These are phyloP conservation scores for Melieria picta DNA, from an alignment of 2,888 invertebrate species.

Conservation along the genomic window DNA sequence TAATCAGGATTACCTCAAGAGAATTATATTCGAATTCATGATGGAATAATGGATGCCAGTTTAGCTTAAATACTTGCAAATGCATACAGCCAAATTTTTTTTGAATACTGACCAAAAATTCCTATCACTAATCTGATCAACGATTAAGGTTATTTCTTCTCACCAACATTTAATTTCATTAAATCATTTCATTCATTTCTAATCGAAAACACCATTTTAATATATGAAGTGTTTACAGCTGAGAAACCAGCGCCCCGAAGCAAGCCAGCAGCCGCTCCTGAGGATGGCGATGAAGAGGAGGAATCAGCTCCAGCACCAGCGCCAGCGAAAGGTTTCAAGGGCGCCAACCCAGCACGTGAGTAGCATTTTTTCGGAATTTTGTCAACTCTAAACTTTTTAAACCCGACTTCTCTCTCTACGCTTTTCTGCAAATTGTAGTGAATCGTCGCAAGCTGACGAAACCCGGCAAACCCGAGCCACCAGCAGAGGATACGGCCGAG, in stretches of 20 bases:
- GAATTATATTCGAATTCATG: no score
- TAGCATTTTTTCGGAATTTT: slow-evolving; percentile 23
- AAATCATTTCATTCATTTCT: slow-evolving; percentile 12
- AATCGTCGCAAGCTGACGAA: slow-evolving; percentile 59
- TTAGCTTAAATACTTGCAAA: no score
- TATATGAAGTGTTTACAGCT: slow-evolving; percentile 35
- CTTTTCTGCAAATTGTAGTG: slow-evolving; percentile 46
- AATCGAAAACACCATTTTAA: background rate
- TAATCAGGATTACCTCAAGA: no score
- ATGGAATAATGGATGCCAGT: no score
- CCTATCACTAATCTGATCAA: no score
- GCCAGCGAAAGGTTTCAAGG: slow-evolving; percentile 57
- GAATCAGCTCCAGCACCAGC: slow-evolving; percentile 54
- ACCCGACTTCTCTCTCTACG: background rate
- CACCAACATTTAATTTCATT: background rate
- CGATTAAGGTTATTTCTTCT: no score
- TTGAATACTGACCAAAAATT: no score
- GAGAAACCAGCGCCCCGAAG: slow-evolving; percentile 58
- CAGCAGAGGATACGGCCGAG: slow-evolving; percentile 50
- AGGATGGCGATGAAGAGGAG: slow-evolving; percentile 53
- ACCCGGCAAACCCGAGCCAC: slow-evolving; percentile 53
- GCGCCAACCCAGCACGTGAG: slow-evolving; percentile 58
- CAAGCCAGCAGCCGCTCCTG: slow-evolving; percentile 47
- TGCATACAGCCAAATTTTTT: no score
- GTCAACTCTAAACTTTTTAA: no score